Evolutionary conservation across 2,888 invertebrate genomes (phyloP).

Genomic region (Ectemnius lituratus): DNA sequence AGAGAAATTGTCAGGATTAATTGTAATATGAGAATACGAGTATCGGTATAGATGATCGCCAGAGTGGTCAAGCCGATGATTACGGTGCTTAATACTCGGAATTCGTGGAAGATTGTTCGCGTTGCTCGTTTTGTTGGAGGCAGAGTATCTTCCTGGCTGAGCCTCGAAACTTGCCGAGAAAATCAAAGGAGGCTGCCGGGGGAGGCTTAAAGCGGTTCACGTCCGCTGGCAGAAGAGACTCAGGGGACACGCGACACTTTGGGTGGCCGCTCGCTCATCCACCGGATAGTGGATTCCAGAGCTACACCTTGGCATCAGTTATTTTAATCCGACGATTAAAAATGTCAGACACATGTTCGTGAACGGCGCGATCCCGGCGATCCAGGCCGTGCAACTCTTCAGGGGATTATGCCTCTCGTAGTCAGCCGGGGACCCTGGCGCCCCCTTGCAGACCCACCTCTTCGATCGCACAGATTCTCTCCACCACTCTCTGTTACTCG

Average conservation of each 20-base stretch:
- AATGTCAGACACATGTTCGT: slow-evolving; percentile 76
- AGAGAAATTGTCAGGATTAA: background rate
- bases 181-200: slow-evolving; percentile 44
- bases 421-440: slow-evolving; percentile 34
- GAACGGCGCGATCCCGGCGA: slow-evolving; percentile 59
- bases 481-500: background rate
- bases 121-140: slow-evolving; percentile 33
- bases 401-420: slow-evolving; percentile 65
- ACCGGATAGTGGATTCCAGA: slow-evolving; percentile 69
- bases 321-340: slow-evolving; percentile 76
- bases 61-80: slow-evolving; percentile 36
- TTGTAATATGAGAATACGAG: background rate
- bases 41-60: slow-evolving; percentile 13
- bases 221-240: slow-evolving; percentile 51
- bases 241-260: slow-evolving; percentile 70
- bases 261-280: slow-evolving; percentile 70
- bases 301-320: slow-evolving; percentile 73
- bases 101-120: slow-evolving; percentile 31
- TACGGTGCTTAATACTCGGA: slow-evolving; percentile 44
- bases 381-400: slow-evolving; percentile 54
- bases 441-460: slow-evolving; percentile 16
- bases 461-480: slow-evolving; percentile 24
- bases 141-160: background rate
- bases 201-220: slow-evolving; percentile 45
- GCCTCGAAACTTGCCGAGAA: slow-evolving; percentile 10